Percentiles rank a stretch among this genome's conserved stretches.
phyloP scores from a whole-genome alignment of 2,888 invertebrate species.

The Apotomis turbidana region DNA sequence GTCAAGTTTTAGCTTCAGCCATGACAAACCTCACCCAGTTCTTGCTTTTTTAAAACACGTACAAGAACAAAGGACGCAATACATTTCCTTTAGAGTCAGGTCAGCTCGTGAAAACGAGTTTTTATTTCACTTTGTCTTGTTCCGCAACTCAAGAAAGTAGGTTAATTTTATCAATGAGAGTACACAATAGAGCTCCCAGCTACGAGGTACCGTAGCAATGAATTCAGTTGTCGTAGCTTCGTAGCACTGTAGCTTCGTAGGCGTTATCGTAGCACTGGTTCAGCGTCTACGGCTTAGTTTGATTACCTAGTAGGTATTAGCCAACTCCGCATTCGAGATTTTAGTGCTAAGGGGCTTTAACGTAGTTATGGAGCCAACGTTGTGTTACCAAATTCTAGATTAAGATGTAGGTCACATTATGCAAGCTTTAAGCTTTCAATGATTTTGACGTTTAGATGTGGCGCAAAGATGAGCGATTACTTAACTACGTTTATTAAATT shows the following conservation, averaged over 20 bases:
- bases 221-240: slow-evolving; percentile 59
- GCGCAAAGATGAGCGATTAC: no score
- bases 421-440: not conserved
- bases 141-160: slow-evolving; percentile 42
- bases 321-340: slow-evolving; percentile 33
- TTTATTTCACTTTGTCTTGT: slow-evolving; percentile 41
- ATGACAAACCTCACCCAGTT: not conserved
- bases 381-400: slow-evolving; percentile 9
- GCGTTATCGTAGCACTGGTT: slow-evolving; percentile 40
- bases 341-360: slow-evolving; percentile 38
- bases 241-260: slow-evolving; percentile 43
- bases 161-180: slow-evolving; percentile 56
- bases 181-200: slow-evolving; percentile 33
- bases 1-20: not conserved
- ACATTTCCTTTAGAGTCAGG: slow-evolving; percentile 27
- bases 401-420: slow-evolving; percentile 9
- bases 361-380: slow-evolving; percentile 20
- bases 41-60: slow-evolving; percentile 1
- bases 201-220: slow-evolving; percentile 60
- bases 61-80: slow-evolving; percentile 13
- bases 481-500: no score
- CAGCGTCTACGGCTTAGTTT: slow-evolving; percentile 41
- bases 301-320: slow-evolving; percentile 40
- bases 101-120: slow-evolving; percentile 40
- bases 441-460: not conserved